Conservation (phyloP, 2,113 vertebrate genomes). For the Amblyopsis rosae region DNA sequence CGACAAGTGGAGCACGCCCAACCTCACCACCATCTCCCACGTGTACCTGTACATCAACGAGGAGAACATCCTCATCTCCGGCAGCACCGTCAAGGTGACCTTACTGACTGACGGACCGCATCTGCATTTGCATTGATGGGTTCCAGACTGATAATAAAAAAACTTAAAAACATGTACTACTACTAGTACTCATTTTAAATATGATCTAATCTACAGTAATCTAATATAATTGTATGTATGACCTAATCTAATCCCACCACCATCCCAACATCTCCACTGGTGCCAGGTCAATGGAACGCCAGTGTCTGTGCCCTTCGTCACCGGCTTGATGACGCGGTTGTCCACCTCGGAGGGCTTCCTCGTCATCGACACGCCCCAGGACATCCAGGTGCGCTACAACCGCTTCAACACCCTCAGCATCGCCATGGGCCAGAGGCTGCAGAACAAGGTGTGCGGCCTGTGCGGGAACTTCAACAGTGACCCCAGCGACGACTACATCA, state of each 20-base stretch:
- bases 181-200: no score
- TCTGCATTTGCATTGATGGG: no score
- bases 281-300: conserved; percentile 92
- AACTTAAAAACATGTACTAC: no score
- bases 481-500: conserved; percentile 89
- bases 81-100: conserved; percentile 89
- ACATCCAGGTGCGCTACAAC: conserved; percentile 94
- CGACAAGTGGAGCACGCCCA: conserved; percentile 95
- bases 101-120: no score
- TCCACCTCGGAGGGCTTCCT: conserved; percentile 93
- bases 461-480: conserved; percentile 98
- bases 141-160: no score
- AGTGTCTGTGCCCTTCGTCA: conserved; percentile 90
- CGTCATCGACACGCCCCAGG: conserved; percentile 92
- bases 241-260: not conserved
- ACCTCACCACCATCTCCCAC: conserved; percentile 94
- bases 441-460: conserved; percentile 97
- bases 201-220: not conserved
- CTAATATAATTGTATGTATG: not conserved
- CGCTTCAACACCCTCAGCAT: conserved; percentile 94
- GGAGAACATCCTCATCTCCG: conserved; percentile 97
- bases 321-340: conserved; percentile 91
- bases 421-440: conserved; percentile 89
- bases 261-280: not conserved
- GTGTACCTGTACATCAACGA: conserved; percentile 98